These are phyloP conservation scores for Neolamprologus variostigma DNA, from an alignment of 2,113 vertebrate species.

Conservation along the genomic window DNA sequence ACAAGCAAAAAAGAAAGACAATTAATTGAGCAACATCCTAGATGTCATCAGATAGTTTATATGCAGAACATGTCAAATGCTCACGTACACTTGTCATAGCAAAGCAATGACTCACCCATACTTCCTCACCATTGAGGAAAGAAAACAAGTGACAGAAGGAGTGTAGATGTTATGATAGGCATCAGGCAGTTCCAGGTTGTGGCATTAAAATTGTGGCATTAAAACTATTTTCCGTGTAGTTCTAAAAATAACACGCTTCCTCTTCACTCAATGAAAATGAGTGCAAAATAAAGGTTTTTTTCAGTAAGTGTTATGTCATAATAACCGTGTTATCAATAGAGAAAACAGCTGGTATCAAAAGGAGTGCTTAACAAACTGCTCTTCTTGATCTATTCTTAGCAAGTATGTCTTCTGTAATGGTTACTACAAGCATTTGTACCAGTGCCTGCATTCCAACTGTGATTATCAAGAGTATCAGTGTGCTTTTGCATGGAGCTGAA, in stretches of 20 bases:
- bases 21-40: slow-evolving; percentile 6
- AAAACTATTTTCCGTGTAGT: neutral
- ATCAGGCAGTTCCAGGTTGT: neutral
- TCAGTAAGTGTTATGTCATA: neutral
- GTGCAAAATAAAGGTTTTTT: neutral
- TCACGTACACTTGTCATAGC: neutral
- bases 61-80: neutral
- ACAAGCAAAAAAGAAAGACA: neutral
- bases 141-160: neutral
- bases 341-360: neutral
- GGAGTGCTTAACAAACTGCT: neutral
- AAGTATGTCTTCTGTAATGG: slow-evolving; percentile 33
- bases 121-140: neutral
- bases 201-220: neutral
- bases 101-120: neutral
- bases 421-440: slow-evolving; percentile 42
- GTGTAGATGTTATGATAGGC: neutral
- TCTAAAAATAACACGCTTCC: neutral
- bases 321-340: neutral
- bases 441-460: slow-evolving; percentile 31
- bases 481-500: slow-evolving; percentile 1
- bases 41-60: slow-evolving; percentile 23
- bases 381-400: slow-evolving; percentile 50
- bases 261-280: neutral
- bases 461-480: slow-evolving; percentile 57